Base-by-base conservation (phyloP, 35 echinoderm and acorn worm species). In the Heliocidaris tuberculata region DNA sequence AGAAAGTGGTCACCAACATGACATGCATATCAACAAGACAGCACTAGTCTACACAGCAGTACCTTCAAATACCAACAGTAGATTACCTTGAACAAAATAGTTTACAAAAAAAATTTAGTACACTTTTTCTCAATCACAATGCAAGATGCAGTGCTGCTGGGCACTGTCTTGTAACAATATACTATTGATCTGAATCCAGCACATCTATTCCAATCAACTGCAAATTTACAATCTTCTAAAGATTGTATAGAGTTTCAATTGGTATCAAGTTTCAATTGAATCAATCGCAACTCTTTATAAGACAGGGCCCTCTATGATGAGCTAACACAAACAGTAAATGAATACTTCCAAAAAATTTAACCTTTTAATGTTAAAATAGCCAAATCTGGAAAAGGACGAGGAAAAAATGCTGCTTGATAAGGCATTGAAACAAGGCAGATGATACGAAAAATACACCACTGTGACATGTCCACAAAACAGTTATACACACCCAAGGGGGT, bases 11-110 rank as follows among this genome's bases (percentile, higher is more conserved):
- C 65, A 78, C 65, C 27, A 78, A 78, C 65, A 78, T 78, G 65
- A n/a, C 65, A 78, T 78, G 65, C 65, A 78, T 29, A 78, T n/a
- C 65, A 78, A 78, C 21, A 78, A 78, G 65, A 78, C 65, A 78
- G 27, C 65, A 78, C 60, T 70, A 70, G 21, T 70, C 60, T 70
- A 78, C 65, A 78, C 7, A 78, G 27, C 65, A 78, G 65, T 78
- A 78, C 65, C 27, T 78, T 7, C 17, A 27, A 7, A 27, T 78
- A 78, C 17, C 65, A 78, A 27, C 65, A 78, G 35, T 42, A 42
- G 6, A 78, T 78, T 21, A 7, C 27, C 4, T 78, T 78, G 0
- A 21, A 78, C 21, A 78, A 78, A 78, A 29, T 21, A 78, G 27
- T 78, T 78, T 78, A 78, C 65, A 78, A 2, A 19, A 78, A 19